phyloP scores from a whole-genome alignment of 1,140 invertebrate genomes.

The Kradibia gibbosae region DNA sequence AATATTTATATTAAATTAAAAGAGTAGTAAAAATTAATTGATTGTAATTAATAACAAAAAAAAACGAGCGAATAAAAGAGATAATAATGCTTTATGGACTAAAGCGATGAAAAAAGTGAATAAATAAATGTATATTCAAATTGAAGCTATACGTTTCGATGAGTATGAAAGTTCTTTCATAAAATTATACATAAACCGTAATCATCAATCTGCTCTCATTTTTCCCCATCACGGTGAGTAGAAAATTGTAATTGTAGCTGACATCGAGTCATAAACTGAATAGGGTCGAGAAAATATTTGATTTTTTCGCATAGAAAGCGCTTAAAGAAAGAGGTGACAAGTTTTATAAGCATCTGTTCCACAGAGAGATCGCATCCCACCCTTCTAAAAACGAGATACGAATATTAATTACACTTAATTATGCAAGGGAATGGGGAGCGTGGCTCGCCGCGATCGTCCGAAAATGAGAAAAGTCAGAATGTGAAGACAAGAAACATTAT shows the following conservation, averaged over 20 bases:
- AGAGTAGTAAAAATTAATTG: too few species aligned
- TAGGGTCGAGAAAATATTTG: slow-evolving; percentile 30
- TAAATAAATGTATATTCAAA: slow-evolving; percentile 13
- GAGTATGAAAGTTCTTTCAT: neutral
- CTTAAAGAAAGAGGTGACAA: slow-evolving; percentile 23
- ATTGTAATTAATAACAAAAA: too few species aligned
- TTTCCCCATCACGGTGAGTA: neutral
- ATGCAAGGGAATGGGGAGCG: slow-evolving; percentile 43
- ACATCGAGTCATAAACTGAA: slow-evolving; percentile 30
- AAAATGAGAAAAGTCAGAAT: slow-evolving; percentile 46
- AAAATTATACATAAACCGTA: neutral
- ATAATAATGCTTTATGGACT: too few species aligned
- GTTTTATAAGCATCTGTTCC: slow-evolving; percentile 25
- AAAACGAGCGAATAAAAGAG: too few species aligned
- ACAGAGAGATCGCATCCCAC: neutral
- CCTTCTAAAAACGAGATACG: slow-evolving; percentile 37
- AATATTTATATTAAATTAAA: too few species aligned
- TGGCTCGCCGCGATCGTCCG: slow-evolving; percentile 24
- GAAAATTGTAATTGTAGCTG: slow-evolving; percentile 47
- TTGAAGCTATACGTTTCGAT: neutral
- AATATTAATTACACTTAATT: slow-evolving; percentile 49
- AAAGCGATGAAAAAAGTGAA: neutral
- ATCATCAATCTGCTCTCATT: neutral
- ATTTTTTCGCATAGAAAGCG: slow-evolving; percentile 10
- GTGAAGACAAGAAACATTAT: neutral